Base-by-base conservation (phyloP, 2,888 invertebrate genomes). In the Drosophila pseudotakahashii region DNA sequence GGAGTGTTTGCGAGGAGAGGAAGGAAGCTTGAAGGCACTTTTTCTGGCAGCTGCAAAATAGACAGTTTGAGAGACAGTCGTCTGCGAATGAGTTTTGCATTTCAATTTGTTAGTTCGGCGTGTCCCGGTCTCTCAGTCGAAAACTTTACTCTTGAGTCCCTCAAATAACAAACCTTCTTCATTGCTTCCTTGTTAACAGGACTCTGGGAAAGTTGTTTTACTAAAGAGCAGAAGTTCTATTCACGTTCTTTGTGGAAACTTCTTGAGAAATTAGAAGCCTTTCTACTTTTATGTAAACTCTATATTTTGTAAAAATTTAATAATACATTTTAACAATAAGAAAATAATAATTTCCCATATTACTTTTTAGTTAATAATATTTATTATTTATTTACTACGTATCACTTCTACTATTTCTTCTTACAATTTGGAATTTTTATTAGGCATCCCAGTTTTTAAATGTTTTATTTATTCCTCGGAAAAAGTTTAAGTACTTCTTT, bases 11-110 rank as follows among this genome's bases (percentile, higher is more conserved):
- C 45, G 14, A n/a, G 19, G 6, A 23, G 37, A 19, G 37, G 16
- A 32, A 47, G 1, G 30, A 7, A 30, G 14, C 32, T 32, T 16
- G 47, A 45, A 47, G 47, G 47, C 47, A 47, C 47, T 16, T 16
- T 14, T 7, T 14, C 14, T 32, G 36, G 37, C 74, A 68, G 32
- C 48, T 14, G n/a, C 16, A 11, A 52, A 53, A 48, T 54, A 64
- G 77, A 73, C 74, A 75, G 73, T 77, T 70, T 41, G 63, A 66
- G 63, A 55, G 63, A 51, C 72, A 64, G 73, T 53, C 51, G 54
- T 16, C 44, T 52, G 57, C 57, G 57, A 48, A 83, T 77, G 72
- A 70, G 76, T 57, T 81, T 81, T 81, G 81, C 85, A 84, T 84
- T 79, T 81, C 85, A 81, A 81, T 81, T 84, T 78, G 55, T 57